Evolutionary conservation across 2,888 invertebrate species (phyloP).

Genomic region (Cetonia aurata): DNA sequence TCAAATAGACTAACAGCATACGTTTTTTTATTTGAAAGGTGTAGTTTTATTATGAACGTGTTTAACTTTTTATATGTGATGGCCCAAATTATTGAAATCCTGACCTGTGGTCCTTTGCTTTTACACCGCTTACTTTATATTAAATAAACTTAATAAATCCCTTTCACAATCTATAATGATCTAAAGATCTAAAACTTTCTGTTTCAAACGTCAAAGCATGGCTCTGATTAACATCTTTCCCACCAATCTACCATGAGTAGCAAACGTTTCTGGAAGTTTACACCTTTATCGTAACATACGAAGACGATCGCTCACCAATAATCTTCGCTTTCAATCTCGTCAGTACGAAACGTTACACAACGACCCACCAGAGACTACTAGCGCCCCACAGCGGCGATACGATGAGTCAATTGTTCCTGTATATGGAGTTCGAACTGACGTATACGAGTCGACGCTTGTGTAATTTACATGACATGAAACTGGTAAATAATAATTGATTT

Average conservation of each 20-base stretch:
- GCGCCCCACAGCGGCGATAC: not conserved
- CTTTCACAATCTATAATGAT: no score
- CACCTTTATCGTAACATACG: not conserved
- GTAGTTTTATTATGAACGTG: no score
- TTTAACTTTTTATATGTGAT: no score
- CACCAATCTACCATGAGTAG: constrained; percentile 9
- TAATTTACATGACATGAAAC: constrained; percentile 4
- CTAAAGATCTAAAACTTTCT: no score
- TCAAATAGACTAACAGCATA: no score
- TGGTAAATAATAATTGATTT: constrained; percentile 30
- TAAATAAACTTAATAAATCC: no score
- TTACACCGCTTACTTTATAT: no score
- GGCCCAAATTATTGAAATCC: no score
- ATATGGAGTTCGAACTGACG: not conserved
- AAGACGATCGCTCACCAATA: constrained; percentile 11
- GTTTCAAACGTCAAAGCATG: no score
- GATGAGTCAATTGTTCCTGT: constrained; percentile 21
- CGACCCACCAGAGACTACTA: not conserved
- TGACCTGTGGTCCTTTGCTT: no score
- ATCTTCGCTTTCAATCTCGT: constrained; percentile 24
- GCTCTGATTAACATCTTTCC: constrained; percentile 20
- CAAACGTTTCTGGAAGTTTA: constrained; percentile 18
- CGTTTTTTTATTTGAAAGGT: no score
- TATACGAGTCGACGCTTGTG: not conserved
- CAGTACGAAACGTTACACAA: constrained; percentile 22